Conservation (phyloP, 2,797 vertebrate species). For the Pseudotriccus pelzelni region DNA sequence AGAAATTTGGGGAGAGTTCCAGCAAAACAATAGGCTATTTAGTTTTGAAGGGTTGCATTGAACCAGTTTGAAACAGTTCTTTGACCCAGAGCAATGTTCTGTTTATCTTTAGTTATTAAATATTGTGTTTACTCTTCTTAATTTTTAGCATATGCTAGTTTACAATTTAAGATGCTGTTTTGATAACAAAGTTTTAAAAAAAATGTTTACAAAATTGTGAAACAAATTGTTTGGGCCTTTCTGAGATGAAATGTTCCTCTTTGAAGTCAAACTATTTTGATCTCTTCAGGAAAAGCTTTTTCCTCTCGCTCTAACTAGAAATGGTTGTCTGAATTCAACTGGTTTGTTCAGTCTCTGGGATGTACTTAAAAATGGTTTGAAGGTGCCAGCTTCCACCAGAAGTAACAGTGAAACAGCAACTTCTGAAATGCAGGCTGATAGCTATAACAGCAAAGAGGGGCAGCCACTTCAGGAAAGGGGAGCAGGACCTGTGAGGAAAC, state of each 20-base stretch:
- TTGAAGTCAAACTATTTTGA: conserved; percentile 42
- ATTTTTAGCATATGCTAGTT: conserved; percentile 15
- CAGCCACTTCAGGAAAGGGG: neutral
- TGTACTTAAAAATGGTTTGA: neutral
- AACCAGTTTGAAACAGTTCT: conserved; percentile 11
- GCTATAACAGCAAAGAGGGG: neutral
- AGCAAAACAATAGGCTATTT: neutral
- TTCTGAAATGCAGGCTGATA: neutral
- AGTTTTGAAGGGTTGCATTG: neutral
- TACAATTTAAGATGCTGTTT: conserved; percentile 8
- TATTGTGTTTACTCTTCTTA: neutral
- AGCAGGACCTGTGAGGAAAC: neutral
- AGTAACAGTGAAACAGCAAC: neutral
- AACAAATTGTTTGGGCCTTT: conserved; percentile 15
- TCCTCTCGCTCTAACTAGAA: neutral
- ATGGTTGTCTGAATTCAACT: neutral
- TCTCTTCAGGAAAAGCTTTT: neutral
- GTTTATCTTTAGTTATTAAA: conserved; percentile 19
- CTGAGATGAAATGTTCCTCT: neutral
- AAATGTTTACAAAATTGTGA: conserved; percentile 5
- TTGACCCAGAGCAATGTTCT: conserved; percentile 10
- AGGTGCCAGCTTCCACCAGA: neutral
- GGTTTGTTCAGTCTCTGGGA: neutral
- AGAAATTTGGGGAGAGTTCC: neutral
- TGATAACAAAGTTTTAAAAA: neutral